Evolutionary conservation across 2,113 vertebrate species (phyloP).

Genomic region (Promerops cafer): DNA sequence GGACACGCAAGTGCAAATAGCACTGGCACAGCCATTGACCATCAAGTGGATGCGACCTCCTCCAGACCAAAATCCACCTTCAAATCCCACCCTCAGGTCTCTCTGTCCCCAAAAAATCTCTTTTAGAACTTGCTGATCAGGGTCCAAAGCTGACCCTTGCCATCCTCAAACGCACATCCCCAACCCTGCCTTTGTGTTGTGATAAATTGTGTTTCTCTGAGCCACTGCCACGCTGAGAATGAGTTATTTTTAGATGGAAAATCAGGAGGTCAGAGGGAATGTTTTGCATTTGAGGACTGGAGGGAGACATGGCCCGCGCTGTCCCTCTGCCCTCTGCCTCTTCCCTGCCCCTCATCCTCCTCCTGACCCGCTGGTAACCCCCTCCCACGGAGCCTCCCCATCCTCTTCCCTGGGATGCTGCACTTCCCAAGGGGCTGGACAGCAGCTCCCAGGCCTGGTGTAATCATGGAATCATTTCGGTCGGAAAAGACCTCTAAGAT

Average conservation of each 20-base stretch:
- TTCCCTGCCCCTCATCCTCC: not conserved
- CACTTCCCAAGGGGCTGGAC: not conserved
- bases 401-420: not conserved
- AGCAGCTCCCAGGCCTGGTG: not conserved
- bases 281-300: not conserved
- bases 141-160: not conserved
- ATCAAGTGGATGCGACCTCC: fast-evolving
- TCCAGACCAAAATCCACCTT: not conserved
- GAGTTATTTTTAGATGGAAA: not conserved
- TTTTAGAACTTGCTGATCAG: not conserved
- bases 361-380: not conserved
- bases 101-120: not conserved
- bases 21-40: not conserved
- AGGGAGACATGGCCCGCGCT: fast-evolving
- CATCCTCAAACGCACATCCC: not conserved
- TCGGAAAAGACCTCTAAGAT: not conserved
- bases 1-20: not conserved
- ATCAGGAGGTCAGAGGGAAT: not conserved
- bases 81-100: not conserved
- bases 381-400: not conserved
- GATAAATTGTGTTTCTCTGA: not conserved
- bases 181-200: not conserved
- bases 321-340: not conserved
- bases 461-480: not conserved
- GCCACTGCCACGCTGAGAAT: not conserved